Base-by-base conservation (phyloP, 2,888 invertebrate species). In the Pristionchus exspectatus region DNA sequence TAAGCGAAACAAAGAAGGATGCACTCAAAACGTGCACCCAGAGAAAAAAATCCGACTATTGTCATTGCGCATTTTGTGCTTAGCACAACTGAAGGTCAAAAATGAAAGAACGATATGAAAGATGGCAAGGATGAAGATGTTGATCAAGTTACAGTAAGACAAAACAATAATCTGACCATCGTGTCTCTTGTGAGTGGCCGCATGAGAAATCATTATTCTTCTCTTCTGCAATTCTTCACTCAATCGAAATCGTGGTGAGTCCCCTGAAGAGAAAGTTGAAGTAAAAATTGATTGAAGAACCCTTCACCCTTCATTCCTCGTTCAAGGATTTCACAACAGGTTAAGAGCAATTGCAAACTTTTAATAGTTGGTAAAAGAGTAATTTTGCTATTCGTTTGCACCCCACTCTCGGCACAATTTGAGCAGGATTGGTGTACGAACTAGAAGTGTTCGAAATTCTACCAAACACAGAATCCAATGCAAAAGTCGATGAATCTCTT, bases 151-250 rank as follows among this genome's bases (percentile, higher is more conserved):
- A n/a, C 44, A 44, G 44, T 5, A 44, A 44, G 44, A 9, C 9
- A 74, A 38, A 38, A 38, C 0, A 38, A 38, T 1, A 33, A 24
- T 30, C 69, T 69, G 9, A 81, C 81, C 81, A 50, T 81, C 81
- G 16, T 81, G 81, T 50, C 59, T 85, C 56, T 56, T 85, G 59
- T 85, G 84, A 59, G 27, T 59, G 56, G 56, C 84, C n/a, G 84
- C 84, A 85, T 85, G 84, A 38, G 84, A 59, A 18, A 85, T 85
- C 84, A 85, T 85, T n/a, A 50, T 56, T 27, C 84, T 56, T 27
- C 84, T 27, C 24, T 59, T 44, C 24, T 59, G 10, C 44, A 85
- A 14, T 59, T 85, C 84, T 21, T 85, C 84, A 24, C 84, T 38
- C 84, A 85, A 59, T 33, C 84, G 84, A 33, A 59, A n/a, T 12